phyloP scores from a whole-genome alignment of 2,797 vertebrate genomes.

The Cryptoprocta ferox region DNA sequence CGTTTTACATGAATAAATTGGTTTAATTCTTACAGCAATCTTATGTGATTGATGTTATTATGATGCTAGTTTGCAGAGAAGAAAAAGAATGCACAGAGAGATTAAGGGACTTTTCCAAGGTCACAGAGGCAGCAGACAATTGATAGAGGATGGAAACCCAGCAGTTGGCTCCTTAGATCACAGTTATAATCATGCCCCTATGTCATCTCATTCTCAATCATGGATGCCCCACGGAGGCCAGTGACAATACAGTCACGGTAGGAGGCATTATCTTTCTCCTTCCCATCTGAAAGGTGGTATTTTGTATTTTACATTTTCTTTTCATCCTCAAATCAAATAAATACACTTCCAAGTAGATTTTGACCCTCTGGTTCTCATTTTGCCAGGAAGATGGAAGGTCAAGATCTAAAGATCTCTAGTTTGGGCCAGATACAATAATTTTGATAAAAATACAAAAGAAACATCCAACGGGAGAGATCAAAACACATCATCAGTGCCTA shows the following conservation, averaged over 20 bases:
- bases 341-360: conserved; percentile 38
- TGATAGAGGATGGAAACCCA: background rate
- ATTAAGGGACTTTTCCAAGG: background rate
- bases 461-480: background rate
- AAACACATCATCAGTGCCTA: background rate
- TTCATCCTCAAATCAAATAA: conserved; percentile 42
- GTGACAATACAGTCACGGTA: background rate
- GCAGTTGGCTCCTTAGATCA: background rate
- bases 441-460: conserved; percentile 43
- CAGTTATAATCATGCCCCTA: rapidly evolving
- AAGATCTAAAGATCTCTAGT: conserved; percentile 15
- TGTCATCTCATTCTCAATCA: background rate
- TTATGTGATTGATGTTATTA: background rate
- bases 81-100: background rate
- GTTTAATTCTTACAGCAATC: too few species aligned
- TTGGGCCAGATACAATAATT: conserved; percentile 51
- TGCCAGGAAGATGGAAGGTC: conserved; percentile 8
- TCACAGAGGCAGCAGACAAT: background rate
- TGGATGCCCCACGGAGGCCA: background rate
- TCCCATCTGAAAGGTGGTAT: background rate
- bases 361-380: conserved; percentile 54
- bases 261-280: background rate
- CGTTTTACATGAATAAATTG: background rate
- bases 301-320: conserved; percentile 43
- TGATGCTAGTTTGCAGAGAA: background rate